Conservation (phyloP, 2,888 invertebrate species). For the Caenorhabditis doughertyi region DNA sequence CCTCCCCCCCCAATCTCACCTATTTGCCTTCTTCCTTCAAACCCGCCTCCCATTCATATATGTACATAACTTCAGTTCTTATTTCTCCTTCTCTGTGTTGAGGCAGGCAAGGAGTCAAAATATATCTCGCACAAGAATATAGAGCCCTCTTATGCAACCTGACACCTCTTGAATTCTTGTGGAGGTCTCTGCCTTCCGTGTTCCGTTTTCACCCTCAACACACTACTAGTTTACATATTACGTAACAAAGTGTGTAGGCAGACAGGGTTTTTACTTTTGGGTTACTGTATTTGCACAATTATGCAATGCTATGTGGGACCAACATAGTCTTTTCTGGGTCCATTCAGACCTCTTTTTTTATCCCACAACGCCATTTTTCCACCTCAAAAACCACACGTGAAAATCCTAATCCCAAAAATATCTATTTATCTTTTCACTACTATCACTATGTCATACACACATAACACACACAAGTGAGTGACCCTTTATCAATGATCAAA, state of each 20-base stretch:
- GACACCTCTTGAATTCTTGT: conserved; percentile 55
- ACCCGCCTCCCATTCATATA: conserved; percentile 9
- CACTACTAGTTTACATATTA: conserved; percentile 31
- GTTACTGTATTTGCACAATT: not conserved
- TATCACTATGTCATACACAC: not conserved
- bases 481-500: conserved; percentile 3
- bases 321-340: no score
- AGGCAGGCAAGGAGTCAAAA: conserved; percentile 24
- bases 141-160: conserved; percentile 42
- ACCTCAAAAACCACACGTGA: not conserved
- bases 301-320: not conserved
- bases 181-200: no score
- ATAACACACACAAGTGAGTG: not conserved
- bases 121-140: conserved; percentile 7
- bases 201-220: not conserved
- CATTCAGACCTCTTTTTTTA: no score
- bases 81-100: not conserved
- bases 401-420: not conserved
- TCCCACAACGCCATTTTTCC: no score
- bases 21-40: conserved; percentile 25
- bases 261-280: not conserved
- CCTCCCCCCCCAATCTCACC: conserved; percentile 9
- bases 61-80: conserved; percentile 35
- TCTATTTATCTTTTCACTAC: not conserved
- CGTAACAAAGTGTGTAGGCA: conserved; percentile 44